Evolutionary conservation across 2,888 invertebrate genomes (phyloP).

Genomic region (Deilephila elpenor): DNA sequence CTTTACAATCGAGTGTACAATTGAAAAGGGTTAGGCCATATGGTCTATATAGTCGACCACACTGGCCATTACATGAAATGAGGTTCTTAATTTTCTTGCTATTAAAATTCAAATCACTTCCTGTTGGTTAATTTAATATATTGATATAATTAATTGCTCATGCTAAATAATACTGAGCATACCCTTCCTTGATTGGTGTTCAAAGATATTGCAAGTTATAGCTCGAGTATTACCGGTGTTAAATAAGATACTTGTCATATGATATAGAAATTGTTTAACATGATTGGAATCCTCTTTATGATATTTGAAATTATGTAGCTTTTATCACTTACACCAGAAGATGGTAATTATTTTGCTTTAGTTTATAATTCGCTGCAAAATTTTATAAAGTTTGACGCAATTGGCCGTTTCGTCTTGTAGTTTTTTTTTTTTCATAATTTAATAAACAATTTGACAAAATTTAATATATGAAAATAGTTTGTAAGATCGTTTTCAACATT

Average conservation of each 20-base stretch:
- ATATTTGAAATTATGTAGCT: neutral
- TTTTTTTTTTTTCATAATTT: too few species aligned
- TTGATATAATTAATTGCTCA: neutral
- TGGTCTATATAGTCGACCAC: too few species aligned
- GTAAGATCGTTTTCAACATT: too few species aligned
- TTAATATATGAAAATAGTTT: too few species aligned
- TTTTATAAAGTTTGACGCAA: too few species aligned
- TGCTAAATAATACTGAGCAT: neutral
- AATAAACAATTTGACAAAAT: too few species aligned
- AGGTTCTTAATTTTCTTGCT: too few species aligned
- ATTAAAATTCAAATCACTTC: neutral
- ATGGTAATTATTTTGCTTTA: neutral
- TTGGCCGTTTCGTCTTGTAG: too few species aligned
- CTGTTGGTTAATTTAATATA: neutral
- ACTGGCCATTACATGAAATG: too few species aligned
- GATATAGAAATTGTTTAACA: neutral
- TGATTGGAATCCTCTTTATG: neutral
- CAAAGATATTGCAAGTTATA: conserved; percentile 12
- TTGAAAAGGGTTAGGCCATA: too few species aligned
- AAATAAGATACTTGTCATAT: conserved; percentile 16
- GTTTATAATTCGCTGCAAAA: too few species aligned
- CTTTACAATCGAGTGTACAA: too few species aligned
- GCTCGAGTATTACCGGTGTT: neutral
- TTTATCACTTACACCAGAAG: neutral
- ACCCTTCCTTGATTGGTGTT: conserved; percentile 20